Conservation (phyloP, 2,113 vertebrate genomes). For the Entosphenus tridentatus region DNA sequence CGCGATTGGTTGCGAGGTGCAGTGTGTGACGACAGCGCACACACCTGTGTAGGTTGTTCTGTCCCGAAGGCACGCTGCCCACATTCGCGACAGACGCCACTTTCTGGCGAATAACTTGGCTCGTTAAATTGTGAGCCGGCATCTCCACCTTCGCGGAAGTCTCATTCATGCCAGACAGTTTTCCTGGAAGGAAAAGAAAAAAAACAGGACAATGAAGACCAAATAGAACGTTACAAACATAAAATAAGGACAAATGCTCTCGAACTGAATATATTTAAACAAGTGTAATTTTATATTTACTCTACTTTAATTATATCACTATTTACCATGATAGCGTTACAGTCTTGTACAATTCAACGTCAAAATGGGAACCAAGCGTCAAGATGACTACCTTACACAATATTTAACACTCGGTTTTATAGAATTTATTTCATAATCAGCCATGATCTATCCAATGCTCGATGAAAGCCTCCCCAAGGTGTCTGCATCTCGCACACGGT, state of each 20-base stretch:
- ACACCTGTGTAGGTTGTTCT: conserved; percentile 69
- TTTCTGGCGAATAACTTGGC: conserved; percentile 56
- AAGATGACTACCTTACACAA: too few species aligned
- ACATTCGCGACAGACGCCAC: conserved; percentile 53
- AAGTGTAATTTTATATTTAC: background rate
- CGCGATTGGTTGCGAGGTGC: background rate
- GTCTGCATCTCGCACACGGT: too few species aligned
- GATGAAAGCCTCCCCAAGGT: too few species aligned
- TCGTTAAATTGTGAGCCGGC: conserved; percentile 32
- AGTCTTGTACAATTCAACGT: background rate
- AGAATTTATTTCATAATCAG: too few species aligned
- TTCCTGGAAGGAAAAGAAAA: conserved; percentile 26
- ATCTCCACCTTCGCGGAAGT: conserved; percentile 58
- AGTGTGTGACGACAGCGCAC: background rate
- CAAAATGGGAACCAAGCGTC: background rate
- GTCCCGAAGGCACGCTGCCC: conserved; percentile 66
- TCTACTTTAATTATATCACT: background rate
- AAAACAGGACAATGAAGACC: background rate
- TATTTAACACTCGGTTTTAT: too few species aligned
- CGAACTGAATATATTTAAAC: background rate
- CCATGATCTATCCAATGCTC: too few species aligned
- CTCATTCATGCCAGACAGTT: conserved; percentile 91
- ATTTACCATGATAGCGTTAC: background rate
- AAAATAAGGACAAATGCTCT: background rate
- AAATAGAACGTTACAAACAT: background rate